Base-by-base conservation (phyloP, 2,797 vertebrate genomes). In the Alca torda region DNA sequence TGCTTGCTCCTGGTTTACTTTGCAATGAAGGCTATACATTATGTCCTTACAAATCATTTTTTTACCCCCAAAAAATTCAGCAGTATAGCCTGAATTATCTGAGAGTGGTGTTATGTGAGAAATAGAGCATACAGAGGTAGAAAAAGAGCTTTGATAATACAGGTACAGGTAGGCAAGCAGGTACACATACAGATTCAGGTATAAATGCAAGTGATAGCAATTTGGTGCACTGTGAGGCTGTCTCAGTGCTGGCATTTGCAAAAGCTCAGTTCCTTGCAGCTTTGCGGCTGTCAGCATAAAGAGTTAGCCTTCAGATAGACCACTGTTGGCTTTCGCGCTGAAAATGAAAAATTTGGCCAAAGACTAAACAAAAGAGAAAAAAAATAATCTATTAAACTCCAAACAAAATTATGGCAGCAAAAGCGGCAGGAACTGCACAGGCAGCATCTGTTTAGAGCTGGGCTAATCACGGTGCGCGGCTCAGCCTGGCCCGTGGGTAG, bases 381-480 rank as follows among this genome's bases (percentile, higher is more conserved):
- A 64, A 65, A 41, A 33, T 69, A 41, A 25, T 28, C 35, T 76
- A 12, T 79, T 79, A 48, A 89, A 65, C 46, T 76, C 33, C 35
- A 54, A 88, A 73, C 12, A 76, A 92, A 86, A 54, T 35, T 41
- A 50, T 39, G 35, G 31, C 61, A 93, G 76, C n/a, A 61, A 30
- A 89, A 86, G 69, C 64, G 46, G 46, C 54, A 88, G 70, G 30
- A 84, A 45, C 56, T 61, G 23, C 56, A 77, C 45, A 74, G 60
- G 45, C 56, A 84, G 24, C 24, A 76, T 93, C 50, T 81, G 10
- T 65, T 82, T 84, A 79, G 43, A 63, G 33, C 61, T 79, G 54
- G 30, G 15, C 41, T 87, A 31, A 68, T 61, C 4, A 4, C 7
- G 1, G 39, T 0, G 1, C 16, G 11, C 1, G 5, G 13, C 12